Evolutionary conservation across 2,888 invertebrate species (phyloP), one percentile per base, ranked within the genome.

Genomic region (Linyphia triangularis): DNA sequence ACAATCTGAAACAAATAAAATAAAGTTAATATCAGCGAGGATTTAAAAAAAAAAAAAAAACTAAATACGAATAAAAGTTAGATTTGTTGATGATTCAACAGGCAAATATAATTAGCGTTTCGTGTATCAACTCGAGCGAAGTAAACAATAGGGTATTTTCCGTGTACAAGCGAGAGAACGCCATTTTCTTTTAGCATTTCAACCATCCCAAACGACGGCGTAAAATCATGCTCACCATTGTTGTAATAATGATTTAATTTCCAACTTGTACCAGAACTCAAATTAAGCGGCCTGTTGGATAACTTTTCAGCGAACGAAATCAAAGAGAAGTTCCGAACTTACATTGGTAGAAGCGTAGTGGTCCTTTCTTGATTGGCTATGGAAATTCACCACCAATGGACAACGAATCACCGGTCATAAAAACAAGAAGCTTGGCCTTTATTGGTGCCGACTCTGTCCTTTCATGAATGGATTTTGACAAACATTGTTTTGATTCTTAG

Each of bases 311-410:
- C 77, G 90, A 90, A 91, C 90, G 90, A 90, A 90, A 88, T 85
- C 85, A 90, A 94, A 94, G 94, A 94, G 94, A 95, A 95, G 95
- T 95, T 95, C 94, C 94, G 94, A 94, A 95, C 95, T 95, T 95
- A 95, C 95, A 95, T 95, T 95, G 95, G 94, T 94, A 95, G 91
- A 91, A 91, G 90, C 89, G 90, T 89, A 94, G 94, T 94, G 94
- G 94, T 93, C 93, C 95, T 95, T 95, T 95, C 96, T 95, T 96
- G 96, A 96, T 96, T 96, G 96, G 96, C 92, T 92, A 91, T 91
- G 91, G 91, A 92, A 92, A 92, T 95, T 95, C 95, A 95, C 95
- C 95, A 95, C 95, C 95, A 96, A 96, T 96, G 96, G 95, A 94
- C 95, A 95, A 95, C 95, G 95, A 95, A 93, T 88, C 88, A 82